Conservation (phyloP, 2,888 invertebrate species). For the Lumbricus terrestris region DNA sequence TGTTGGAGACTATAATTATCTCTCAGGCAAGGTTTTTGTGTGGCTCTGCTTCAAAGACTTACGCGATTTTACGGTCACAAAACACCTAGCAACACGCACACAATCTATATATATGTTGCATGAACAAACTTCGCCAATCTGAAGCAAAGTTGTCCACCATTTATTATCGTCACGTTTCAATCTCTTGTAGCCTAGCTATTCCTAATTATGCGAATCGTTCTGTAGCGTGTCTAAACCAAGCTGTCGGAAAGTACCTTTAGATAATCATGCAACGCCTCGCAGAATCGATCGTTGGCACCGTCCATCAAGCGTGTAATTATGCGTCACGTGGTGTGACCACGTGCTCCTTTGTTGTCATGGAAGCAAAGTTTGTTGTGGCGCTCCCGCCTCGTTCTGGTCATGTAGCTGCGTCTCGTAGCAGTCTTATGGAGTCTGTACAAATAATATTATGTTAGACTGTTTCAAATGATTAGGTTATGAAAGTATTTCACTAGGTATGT, state of each 20-base stretch:
- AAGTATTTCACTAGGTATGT: not conserved
- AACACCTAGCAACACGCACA: no score
- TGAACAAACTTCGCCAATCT: not conserved
- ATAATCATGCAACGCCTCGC: not conserved
- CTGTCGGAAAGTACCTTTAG: not conserved
- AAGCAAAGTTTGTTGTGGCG: not conserved
- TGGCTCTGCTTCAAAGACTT: no score
- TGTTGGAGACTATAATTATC: no score
- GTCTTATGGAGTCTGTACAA: not conserved
- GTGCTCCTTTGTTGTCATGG: not conserved
- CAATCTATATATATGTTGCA: no score
- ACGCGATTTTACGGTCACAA: no score
- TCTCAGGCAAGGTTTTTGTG: no score
- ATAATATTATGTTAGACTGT: not conserved
- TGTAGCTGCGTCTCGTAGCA: not conserved
- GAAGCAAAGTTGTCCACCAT: not conserved
- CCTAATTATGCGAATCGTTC: not conserved
- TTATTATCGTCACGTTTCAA: not conserved
- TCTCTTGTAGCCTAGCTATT: not conserved
- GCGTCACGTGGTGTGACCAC: not conserved
- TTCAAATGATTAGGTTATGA: not conserved
- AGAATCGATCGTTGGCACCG: not conserved
- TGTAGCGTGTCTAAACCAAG: not conserved
- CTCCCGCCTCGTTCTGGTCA: not conserved
- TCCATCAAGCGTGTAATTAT: constrained; percentile 13